A percentile compares a stretch with the other conserved stretches of the same genome.
phyloP scores from a whole-genome alignment of 2,113 vertebrate species.

The Nematolebias whitei region DNA sequence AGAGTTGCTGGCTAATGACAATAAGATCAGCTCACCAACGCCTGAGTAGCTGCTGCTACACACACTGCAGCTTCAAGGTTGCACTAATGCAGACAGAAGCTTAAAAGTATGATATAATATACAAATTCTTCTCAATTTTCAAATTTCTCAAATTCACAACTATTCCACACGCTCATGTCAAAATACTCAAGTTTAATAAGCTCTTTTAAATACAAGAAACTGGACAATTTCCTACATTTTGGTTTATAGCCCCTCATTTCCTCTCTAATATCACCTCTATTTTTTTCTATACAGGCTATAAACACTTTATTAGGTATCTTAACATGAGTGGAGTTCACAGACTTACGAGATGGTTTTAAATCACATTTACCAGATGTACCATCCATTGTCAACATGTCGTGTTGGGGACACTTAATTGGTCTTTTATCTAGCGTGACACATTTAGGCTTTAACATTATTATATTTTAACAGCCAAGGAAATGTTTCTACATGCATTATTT shows the following conservation, averaged over 20 bases:
- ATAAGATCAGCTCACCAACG: slow-evolving; percentile 8
- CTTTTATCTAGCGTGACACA: slow-evolving; percentile 5
- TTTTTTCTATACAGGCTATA: slow-evolving; percentile 34
- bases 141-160: slow-evolving; percentile 31
- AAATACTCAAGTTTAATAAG: no score
- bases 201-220: slow-evolving; percentile 23
- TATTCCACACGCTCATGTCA: not conserved
- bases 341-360: slow-evolving; percentile 8
- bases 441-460: not conserved
- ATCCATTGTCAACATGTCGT: slow-evolving; percentile 2
- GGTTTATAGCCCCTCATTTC: slow-evolving; percentile 9
- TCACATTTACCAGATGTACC: not conserved
- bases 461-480: not conserved
- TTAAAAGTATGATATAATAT: not conserved
- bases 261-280: slow-evolving; percentile 18
- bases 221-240: slow-evolving; percentile 13
- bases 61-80: not conserved
- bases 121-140: not conserved
- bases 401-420: not conserved
- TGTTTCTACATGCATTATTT: not conserved
- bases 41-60: slow-evolving; percentile 4
- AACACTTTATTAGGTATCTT: slow-evolving; percentile 34
- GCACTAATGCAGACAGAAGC: not conserved
- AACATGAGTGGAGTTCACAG: slow-evolving; percentile 37
- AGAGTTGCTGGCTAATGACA: slow-evolving; percentile 26